Evolutionary conservation across 2,113 vertebrate genomes (phyloP).

Genomic region (Cygnus atratus): DNA sequence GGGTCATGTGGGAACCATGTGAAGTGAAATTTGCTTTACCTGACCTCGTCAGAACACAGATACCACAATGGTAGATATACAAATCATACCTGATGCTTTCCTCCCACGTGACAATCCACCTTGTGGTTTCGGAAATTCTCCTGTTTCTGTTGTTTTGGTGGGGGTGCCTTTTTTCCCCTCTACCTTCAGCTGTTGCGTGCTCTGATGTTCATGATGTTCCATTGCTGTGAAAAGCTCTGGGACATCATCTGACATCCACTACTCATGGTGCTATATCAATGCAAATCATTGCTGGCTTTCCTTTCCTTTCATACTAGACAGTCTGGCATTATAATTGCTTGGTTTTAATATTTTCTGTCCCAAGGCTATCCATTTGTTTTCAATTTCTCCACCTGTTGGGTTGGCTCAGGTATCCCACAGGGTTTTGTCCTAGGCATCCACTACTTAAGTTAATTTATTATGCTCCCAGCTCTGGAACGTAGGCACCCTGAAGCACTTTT

Average conservation of each 20-base stretch:
- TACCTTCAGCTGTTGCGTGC: neutral
- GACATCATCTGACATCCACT: neutral
- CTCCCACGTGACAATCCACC: neutral
- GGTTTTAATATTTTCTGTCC: constrained; percentile 60
- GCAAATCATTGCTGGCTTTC: constrained; percentile 44
- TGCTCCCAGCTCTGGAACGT: constrained; percentile 30
- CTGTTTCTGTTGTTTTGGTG: neutral
- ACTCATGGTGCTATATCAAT: neutral
- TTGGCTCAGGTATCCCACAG: constrained; percentile 37
- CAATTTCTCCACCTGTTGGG: constrained; percentile 38
- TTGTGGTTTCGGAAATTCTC: neutral
- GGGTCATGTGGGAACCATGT: neutral
- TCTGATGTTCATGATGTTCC: neutral
- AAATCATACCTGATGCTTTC: neutral
- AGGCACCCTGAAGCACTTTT: constrained; percentile 47
- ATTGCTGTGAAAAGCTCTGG: neutral
- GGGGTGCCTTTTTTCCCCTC: neutral
- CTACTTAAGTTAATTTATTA: constrained; percentile 59
- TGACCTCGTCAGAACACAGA: rapidly evolving
- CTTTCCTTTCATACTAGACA: constrained; percentile 23
- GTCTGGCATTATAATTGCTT: constrained; percentile 52
- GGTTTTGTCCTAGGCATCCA: constrained; percentile 33
- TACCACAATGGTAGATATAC: neutral
- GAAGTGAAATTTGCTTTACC: rapidly evolving
- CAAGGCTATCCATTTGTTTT: constrained; percentile 68